Evolutionary conservation across 2,113 vertebrate genomes (phyloP).

Genomic region (Panurus biarmicus): DNA sequence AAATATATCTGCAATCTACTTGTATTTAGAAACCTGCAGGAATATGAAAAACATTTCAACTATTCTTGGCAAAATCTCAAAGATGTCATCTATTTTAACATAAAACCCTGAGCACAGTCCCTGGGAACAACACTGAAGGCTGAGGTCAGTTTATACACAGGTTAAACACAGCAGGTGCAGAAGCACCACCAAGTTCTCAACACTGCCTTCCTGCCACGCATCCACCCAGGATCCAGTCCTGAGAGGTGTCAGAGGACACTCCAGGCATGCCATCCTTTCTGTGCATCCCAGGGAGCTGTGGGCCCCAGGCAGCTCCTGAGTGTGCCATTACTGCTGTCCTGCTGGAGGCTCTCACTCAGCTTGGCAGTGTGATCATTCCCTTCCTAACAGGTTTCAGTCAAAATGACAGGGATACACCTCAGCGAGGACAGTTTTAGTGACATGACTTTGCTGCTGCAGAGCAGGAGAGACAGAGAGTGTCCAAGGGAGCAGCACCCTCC

Average conservation of each 20-base stretch:
- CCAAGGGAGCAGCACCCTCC: neutral
- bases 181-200: neutral
- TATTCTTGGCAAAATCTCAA: neutral
- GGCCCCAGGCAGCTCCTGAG: neutral
- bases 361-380: rapidly evolving
- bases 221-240: neutral
- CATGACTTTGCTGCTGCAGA: neutral
- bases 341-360: neutral
- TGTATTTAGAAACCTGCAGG: neutral
- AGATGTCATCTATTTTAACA: neutral
- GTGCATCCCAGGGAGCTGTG: rapidly evolving
- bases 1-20: neutral
- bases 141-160: neutral
- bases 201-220: rapidly evolving
- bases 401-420: neutral
- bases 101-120: neutral
- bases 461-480: neutral
- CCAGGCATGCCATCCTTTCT: neutral
- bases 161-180: neutral
- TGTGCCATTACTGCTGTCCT: neutral
- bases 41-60: neutral
- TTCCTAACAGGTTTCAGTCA: neutral
- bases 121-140: neutral
- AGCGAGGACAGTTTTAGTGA: neutral
- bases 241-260: neutral